A percentile compares a stretch with the other conserved stretches of the same genome.
These are phyloP conservation scores for Amphimallon solstitiale DNA, from an alignment of 2,888 invertebrate species.

Conservation along the genomic window DNA sequence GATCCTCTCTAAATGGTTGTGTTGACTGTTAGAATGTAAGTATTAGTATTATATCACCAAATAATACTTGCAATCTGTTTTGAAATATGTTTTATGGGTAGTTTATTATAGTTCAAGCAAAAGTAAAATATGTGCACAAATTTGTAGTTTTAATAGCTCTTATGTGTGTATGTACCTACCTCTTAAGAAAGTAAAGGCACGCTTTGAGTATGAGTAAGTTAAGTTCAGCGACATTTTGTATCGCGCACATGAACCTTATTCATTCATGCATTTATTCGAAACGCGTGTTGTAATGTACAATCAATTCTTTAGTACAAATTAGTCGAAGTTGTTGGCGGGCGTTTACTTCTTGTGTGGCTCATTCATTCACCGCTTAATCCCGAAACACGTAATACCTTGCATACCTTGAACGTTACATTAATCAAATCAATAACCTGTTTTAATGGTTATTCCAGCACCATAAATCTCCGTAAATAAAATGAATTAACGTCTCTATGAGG, in stretches of 20 bases:
- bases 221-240: not conserved
- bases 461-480: conserved; percentile 21
- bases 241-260: not conserved
- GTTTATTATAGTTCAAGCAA: too few species aligned
- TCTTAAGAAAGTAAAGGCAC: too few species aligned
- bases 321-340: conserved; percentile 10
- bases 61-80: too few species aligned
- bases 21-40: too few species aligned
- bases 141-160: too few species aligned
- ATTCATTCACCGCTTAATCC: conserved; percentile 6
- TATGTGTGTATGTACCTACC: too few species aligned
- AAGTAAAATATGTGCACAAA: too few species aligned
- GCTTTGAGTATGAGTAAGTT: not conserved
- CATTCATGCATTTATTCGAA: not conserved
- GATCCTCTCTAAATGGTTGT: too few species aligned
- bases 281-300: conserved; percentile 8
- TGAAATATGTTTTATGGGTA: too few species aligned
- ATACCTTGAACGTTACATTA: conserved; percentile 7
- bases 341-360: conserved; percentile 17
- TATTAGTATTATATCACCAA: too few species aligned
- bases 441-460: conserved; percentile 5
- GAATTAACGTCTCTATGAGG: not conserved
- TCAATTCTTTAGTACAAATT: conserved; percentile 15
- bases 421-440: conserved; percentile 24
- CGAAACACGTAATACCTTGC: conserved; percentile 1